These are phyloP conservation scores for Acleris cristana DNA, from an alignment of 2,888 invertebrate species.

Conservation along the genomic window DNA sequence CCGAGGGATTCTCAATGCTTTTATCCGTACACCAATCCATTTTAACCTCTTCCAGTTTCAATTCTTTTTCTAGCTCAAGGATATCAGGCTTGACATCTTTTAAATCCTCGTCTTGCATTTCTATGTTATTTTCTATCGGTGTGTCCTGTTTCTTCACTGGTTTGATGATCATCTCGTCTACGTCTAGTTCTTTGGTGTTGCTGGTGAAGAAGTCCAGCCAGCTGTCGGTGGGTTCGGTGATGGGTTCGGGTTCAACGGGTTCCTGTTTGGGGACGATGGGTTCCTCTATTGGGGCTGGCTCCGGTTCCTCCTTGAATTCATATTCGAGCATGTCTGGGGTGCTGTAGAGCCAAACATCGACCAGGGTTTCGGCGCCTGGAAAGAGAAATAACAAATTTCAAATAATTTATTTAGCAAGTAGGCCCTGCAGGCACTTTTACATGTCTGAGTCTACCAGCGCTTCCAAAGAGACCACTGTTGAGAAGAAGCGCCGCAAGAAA, in stretches of 20 bases:
- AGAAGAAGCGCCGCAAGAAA: too few relatives aligned
- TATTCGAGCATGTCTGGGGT: slow-evolving; percentile 72
- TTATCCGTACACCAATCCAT: slow-evolving; percentile 33
- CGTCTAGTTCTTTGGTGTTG: slow-evolving; percentile 65
- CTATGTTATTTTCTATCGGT: slow-evolving; percentile 38
- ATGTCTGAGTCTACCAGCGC: too few relatives aligned
- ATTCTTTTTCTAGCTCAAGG: slow-evolving; percentile 16
- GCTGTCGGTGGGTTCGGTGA: slow-evolving; percentile 50
- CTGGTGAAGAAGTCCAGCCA: slow-evolving; percentile 77
- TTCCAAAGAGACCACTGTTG: too few relatives aligned
- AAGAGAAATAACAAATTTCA: slow-evolving; percentile 29
- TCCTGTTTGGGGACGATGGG: slow-evolving; percentile 25
- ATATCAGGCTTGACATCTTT: slow-evolving; percentile 20
- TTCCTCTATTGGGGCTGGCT: background rate
- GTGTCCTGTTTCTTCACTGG: slow-evolving; percentile 45
- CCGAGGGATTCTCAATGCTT: slow-evolving; percentile 28
- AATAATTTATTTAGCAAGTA: too few relatives aligned
- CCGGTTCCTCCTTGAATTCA: slow-evolving; percentile 58
- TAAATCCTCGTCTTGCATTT: slow-evolving; percentile 12
- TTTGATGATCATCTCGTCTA: slow-evolving; percentile 75
- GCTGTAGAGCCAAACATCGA: slow-evolving; percentile 88
- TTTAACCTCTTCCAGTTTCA: slow-evolving; percentile 16
- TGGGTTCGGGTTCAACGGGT: slow-evolving; percentile 35
- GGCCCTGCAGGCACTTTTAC: too few relatives aligned
- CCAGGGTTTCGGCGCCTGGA: slow-evolving; percentile 91